Evolutionary conservation across 1,140 invertebrate genomes (phyloP), one percentile per base, ranked within the genome.

Genomic region (Delia radicum): DNA sequence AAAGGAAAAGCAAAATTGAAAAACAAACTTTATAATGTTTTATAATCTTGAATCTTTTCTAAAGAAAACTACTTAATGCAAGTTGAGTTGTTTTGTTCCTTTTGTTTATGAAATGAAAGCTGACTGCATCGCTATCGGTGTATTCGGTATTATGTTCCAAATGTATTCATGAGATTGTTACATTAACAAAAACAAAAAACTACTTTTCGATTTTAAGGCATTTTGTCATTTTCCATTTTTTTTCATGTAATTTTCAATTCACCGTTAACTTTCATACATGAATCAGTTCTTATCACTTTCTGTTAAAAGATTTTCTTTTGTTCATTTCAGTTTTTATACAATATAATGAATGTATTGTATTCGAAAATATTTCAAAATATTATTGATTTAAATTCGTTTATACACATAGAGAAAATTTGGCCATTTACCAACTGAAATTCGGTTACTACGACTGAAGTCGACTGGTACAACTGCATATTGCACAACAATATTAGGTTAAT

Each of bases 291-390:
- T 37, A 24, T 37, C 65, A 69, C 65, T 69, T 69, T 69, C 65
- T 10, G 48, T 33, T 69, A 18, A 69, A n/a, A 37, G n/a, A 69
- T 69, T 69, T 33, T n/a, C n/a, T n/a, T n/a, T n/a, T n/a, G n/a
- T n/a, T n/a, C n/a, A n/a, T n/a, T n/a, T n/a, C n/a, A n/a, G n/a
- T n/a, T n/a, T n/a, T n/a, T n/a, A n/a, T n/a, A n/a, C n/a, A n/a
- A n/a, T n/a, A n/a, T n/a, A n/a, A n/a, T n/a, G n/a, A n/a, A n/a
- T n/a, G n/a, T n/a, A n/a, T n/a, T n/a, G n/a, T n/a, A n/a, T n/a
- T n/a, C n/a, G n/a, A n/a, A n/a, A n/a, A n/a, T n/a, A n/a, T n/a
- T n/a, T n/a, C n/a, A n/a, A n/a, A n/a, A n/a, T n/a, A n/a, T n/a
- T n/a, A n/a, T n/a, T n/a, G n/a, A n/a, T n/a, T n/a, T n/a, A n/a